Conservation (phyloP, 2,113 vertebrate species). For the Phylloscopus whistleri region DNA sequence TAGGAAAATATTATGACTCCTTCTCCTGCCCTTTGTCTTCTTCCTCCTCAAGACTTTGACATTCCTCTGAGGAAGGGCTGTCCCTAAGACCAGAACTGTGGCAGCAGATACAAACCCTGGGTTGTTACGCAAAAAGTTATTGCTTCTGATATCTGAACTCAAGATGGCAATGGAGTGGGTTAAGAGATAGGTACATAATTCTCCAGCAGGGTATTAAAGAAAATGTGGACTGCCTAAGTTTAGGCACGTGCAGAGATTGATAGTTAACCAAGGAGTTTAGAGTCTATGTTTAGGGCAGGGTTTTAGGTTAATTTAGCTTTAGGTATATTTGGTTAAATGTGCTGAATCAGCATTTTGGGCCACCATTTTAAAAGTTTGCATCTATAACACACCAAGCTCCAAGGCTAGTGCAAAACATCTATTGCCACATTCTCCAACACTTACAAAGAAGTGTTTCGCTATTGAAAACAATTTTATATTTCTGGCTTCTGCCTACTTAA, state of each 20-base stretch:
- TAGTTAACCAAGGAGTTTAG: not conserved
- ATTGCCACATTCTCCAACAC: not conserved
- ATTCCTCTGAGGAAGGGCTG: not conserved
- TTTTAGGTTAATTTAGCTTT: not conserved
- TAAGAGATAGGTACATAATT: not conserved
- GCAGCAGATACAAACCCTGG: not conserved
- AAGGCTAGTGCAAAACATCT: not conserved
- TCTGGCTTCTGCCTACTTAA: not conserved
- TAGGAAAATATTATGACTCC: not conserved
- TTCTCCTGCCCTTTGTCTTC: not conserved
- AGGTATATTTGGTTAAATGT: not conserved
- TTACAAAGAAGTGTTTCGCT: not conserved
- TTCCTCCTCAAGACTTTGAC: not conserved
- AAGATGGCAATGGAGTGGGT: not conserved
- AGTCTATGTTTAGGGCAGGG: not conserved
- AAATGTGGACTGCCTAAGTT: not conserved
- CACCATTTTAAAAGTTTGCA: not conserved
- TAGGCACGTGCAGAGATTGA: not conserved
- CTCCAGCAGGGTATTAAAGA: not conserved
- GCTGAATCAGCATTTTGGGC: not conserved
- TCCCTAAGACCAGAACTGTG: not conserved
- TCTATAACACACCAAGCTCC: not conserved
- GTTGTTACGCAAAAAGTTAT: not conserved
- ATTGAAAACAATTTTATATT: not conserved
- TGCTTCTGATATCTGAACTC: not conserved